Conservation (phyloP, 1,140 invertebrate genomes). For the Trissolcus basalis region DNA sequence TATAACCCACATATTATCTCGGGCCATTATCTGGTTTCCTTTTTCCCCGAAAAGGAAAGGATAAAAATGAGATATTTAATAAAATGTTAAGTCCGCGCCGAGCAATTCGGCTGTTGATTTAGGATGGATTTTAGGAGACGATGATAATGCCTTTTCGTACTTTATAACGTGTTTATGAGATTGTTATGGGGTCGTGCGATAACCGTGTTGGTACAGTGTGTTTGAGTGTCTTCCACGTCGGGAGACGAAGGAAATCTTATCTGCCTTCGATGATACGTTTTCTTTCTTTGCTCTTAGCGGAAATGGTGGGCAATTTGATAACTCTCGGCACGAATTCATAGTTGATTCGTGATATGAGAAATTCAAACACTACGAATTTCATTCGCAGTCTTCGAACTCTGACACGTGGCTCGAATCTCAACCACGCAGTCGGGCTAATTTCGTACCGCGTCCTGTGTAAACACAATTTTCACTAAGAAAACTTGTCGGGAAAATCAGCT, state of each 20-base stretch:
- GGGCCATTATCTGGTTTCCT: slow-evolving; percentile 15
- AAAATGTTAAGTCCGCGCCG: slow-evolving; percentile 5
- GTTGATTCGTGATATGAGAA: slow-evolving; percentile 27
- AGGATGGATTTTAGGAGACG: slow-evolving; percentile 21
- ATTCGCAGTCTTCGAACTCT: slow-evolving; percentile 4
- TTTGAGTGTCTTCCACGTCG: slow-evolving; percentile 18
- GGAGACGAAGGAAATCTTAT: slow-evolving; percentile 40
- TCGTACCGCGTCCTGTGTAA: no score
- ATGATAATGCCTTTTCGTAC: slow-evolving; percentile 31
- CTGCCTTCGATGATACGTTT: slow-evolving; percentile 28
- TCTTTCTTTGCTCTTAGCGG: slow-evolving; percentile 23
- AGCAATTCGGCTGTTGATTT: slow-evolving; percentile 22
- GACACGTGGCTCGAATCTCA: background rate
- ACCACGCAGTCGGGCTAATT: no score
- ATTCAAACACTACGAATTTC: slow-evolving; percentile 22
- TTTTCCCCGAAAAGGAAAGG: slow-evolving; percentile 13
- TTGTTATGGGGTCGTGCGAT: slow-evolving; percentile 30
- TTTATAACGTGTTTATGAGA: slow-evolving; percentile 42
- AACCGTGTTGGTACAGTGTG: slow-evolving; percentile 39
- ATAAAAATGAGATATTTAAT: slow-evolving; percentile 20
- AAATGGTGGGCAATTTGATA: slow-evolving; percentile 45
- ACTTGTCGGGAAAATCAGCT: no score
- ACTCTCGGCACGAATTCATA: slow-evolving; percentile 9
- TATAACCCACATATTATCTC: slow-evolving; percentile 19
- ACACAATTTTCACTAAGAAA: no score